These are phyloP conservation scores for Isichthys henryi DNA, from an alignment of 2,113 vertebrate genomes.

Conservation along the genomic window DNA sequence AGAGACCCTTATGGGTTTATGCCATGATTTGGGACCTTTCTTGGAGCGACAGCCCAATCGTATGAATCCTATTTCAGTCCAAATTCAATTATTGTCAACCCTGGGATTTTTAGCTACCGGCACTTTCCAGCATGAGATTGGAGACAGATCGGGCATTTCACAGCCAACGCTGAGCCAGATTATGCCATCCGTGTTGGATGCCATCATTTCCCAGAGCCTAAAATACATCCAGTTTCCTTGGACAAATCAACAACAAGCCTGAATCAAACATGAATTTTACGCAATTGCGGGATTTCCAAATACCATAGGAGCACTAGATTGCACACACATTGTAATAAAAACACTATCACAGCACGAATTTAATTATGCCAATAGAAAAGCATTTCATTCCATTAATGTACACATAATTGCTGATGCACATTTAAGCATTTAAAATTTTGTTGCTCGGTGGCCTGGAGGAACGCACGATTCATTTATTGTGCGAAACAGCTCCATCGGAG, in stretches of 20 bases:
- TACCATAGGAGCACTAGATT: neutral
- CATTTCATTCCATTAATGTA: constrained; percentile 1
- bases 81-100: neutral
- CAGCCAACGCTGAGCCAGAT: neutral
- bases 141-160: neutral
- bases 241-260: neutral
- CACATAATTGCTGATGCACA: neutral
- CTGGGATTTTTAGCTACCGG: neutral
- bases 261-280: neutral
- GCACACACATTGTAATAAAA: neutral
- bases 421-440: neutral
- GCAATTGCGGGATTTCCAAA: neutral
- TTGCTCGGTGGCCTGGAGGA: too few species aligned
- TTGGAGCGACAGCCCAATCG: neutral
- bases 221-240: constrained; percentile 4
- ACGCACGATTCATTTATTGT: neutral
- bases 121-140: neutral
- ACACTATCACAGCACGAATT: neutral
- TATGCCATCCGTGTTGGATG: neutral
- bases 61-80: neutral
- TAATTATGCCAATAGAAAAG: neutral
- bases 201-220: neutral
- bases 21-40: neutral
- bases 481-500: neutral
- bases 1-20: neutral